Base-by-base conservation (phyloP, 92 coral and sea anemone genomes). In the Palythoa caribaeorum region DNA sequence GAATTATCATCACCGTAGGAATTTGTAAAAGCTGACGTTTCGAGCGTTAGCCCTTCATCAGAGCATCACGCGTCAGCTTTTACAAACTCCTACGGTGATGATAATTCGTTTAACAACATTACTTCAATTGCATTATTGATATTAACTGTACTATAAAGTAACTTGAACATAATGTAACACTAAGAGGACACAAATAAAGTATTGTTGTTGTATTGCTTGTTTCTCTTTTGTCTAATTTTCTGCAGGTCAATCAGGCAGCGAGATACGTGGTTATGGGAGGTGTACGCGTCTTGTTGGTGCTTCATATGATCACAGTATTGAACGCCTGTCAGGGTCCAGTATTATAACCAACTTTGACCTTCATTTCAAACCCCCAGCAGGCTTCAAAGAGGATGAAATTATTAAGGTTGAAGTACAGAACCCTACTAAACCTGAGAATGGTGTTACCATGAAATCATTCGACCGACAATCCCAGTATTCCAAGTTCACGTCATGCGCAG, bases 201-300 rank as follows among this genome's bases (percentile, higher is more conserved):
- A 28, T 28, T 28, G 28, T 28, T 2, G 66, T 12, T 15, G 19
- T 5, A 14, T 59, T 59, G 14, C 17, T 6, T 14, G 6, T 63
- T 63, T 63, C 20, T 21, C 5, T 35, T 20, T 14, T 11, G 6
- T 39, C 63, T 12, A 77, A 77, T 20, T 11, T 50, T 78, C 37
- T 51, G n/a, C 83, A 78, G 83, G 70, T 7, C 68, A 78, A 50
- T 78, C 83, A 6, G 68, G 83, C 17, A 54, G 52, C 57, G 51
- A 78, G 52, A 78, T 63, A 19, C 83, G 83, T 78, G 83, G 83
- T 35, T 78, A 78, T 78, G 83, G 83, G 11, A 78, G 59, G n/a
- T 79, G 84, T 79, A 79, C 84, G 17, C 84, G 84, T 6, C 55
- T 79, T 15, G 52, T 79, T 20, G 84, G 84, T n/a, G 59, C 40